Evolutionary conservation across 2,797 vertebrate genomes (phyloP).

Genomic region (Platalea minor): DNA sequence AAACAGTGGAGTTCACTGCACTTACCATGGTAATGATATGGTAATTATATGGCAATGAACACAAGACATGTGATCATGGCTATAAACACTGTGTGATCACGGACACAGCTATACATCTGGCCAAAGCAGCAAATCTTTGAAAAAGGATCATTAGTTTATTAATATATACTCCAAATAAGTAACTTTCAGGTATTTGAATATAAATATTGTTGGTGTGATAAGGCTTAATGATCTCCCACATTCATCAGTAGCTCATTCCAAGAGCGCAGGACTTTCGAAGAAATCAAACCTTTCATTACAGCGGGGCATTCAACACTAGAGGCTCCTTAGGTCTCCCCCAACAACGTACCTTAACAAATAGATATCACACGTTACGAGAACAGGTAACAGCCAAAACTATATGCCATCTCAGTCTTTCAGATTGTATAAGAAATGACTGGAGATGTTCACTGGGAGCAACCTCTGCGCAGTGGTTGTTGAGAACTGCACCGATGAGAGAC

Average conservation of each 20-base stretch:
- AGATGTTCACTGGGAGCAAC: background rate
- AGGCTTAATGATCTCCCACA: background rate
- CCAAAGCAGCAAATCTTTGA: background rate
- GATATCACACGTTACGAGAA: background rate
- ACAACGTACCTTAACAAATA: background rate
- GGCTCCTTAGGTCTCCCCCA: background rate
- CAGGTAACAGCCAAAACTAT: background rate
- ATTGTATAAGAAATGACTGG: background rate
- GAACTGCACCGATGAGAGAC: background rate
- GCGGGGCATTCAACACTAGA: background rate
- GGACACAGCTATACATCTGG: background rate
- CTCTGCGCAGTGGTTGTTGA: background rate
- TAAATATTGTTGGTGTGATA: background rate
- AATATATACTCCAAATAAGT: background rate
- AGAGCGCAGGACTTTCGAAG: background rate
- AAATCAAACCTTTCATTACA: background rate
- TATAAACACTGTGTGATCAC: background rate
- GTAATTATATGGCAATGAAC: background rate
- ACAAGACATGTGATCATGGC: background rate
- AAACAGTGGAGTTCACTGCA: background rate
- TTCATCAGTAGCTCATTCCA: background rate
- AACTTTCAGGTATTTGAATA: background rate
- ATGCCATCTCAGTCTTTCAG: background rate
- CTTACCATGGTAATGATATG: fast-evolving
- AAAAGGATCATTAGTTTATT: background rate